Evolutionary conservation across 2,888 invertebrate species (phyloP), one percentile per base, ranked within the genome.

Genomic region (Icerya purchasi): DNA sequence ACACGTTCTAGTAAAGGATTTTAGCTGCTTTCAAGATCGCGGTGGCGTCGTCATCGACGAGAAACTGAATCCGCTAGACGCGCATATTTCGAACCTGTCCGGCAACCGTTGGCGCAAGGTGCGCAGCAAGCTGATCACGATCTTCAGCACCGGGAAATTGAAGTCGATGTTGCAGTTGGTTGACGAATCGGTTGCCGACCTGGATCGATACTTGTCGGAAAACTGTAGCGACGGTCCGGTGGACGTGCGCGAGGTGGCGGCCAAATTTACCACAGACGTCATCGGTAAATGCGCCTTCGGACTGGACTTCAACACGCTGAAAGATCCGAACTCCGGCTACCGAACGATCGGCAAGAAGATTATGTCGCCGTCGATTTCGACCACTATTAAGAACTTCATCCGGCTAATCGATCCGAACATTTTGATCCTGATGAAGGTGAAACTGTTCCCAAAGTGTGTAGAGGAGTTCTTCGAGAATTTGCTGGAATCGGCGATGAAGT

Each of bases 111-210:
- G 78, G 79, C 77, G 73, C 66, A 69, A 68, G 50, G 64, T 76
- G 14, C 68, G 79, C 21, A 65, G 70, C 1, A 76, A 76, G 62
- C 66, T 78, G 22, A 73, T 75, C 0, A 77, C 77, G 0, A 73
- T 75, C 0, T 74, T 78, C 64, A 75, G 77, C 0, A 71, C 74
- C 1, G 76, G 75, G 19, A 78, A 77, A 67, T 66, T 79, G 56
- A 77, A 73, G 65, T 68, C 67, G 51, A 76, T 78, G 76, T 70
- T 74, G 25, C 70, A 70, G 0, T 67, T 75, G 54, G 74, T 76
- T 68, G 64, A 68, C 53, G 70, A 59, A 18, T 59, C 54, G n/a
- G 59, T 50, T 20, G 1, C n/a, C 2, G 59, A 59, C 24, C 19
- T 59, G 14, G 59, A 59, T 18, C 2, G 5, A 1, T 23, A 50